Percentiles rank a stretch among this genome's conserved stretches.
These are phyloP conservation scores for Rhizoglyphus robini DNA, from an alignment of 1,140 invertebrate genomes.

Conservation along the genomic window DNA sequence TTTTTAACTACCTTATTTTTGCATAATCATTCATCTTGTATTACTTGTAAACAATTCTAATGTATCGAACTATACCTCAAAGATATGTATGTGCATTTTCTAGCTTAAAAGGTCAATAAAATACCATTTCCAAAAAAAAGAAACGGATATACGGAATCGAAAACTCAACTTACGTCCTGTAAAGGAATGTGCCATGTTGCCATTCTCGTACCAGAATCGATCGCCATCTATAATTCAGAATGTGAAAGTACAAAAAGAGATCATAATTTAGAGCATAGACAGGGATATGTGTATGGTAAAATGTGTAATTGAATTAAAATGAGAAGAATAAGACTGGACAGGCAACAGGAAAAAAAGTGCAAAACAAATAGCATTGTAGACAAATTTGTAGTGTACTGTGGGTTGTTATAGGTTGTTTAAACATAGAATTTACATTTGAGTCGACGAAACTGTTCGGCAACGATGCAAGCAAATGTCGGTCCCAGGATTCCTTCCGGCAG, in stretches of 20 bases:
- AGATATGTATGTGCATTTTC: too few species aligned
- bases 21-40: too few species aligned
- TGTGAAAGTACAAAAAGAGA: not conserved
- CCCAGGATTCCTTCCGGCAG: conserved; percentile 37
- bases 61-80: too few species aligned
- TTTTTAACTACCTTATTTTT: too few species aligned
- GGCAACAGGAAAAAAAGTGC: not conserved
- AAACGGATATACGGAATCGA: too few species aligned
- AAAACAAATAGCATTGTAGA: not conserved
- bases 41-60: too few species aligned
- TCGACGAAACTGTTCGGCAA: conserved; percentile 40
- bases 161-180: conserved; percentile 24
- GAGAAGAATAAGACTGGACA: not conserved
- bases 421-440: conserved; percentile 17
- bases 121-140: too few species aligned
- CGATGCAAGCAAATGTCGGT: conserved; percentile 42
- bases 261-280: too few species aligned
- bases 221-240: conserved; percentile 35
- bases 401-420: not conserved
- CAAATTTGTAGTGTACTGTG: not conserved
- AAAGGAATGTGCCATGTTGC: conserved; percentile 26
- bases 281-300: too few species aligned
- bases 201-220: conserved; percentile 36
- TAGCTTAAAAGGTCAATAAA: too few species aligned
- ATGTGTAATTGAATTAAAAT: not conserved